phyloP scores from a whole-genome alignment of 1,140 invertebrate species.

The Drosophila hydei region DNA sequence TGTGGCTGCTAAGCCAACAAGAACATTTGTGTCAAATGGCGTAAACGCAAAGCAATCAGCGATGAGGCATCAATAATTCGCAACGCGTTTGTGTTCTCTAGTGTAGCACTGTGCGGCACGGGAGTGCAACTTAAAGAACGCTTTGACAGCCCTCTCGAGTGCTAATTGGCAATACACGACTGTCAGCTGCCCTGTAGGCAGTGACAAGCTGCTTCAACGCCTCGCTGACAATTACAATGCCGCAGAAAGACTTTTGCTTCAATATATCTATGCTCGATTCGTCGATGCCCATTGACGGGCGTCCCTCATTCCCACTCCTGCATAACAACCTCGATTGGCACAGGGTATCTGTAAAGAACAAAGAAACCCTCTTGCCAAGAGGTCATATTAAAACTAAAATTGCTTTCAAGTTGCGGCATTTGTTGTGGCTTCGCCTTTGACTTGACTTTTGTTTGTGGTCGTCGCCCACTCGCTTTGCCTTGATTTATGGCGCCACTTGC shows the following conservation, averaged over 20 bases:
- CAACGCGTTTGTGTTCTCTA: slow-evolving; percentile 55
- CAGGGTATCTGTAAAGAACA: neutral
- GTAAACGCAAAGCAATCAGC: slow-evolving; percentile 77
- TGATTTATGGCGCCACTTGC: slow-evolving; percentile 78
- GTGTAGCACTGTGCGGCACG: neutral
- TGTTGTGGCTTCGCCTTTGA: slow-evolving; percentile 50
- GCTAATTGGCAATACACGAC: neutral
- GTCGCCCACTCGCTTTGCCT: slow-evolving; percentile 24
- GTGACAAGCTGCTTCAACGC: too few species aligned
- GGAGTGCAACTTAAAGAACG: neutral
- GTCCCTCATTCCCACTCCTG: too few species aligned
- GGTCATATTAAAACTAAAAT: slow-evolving; percentile 72
- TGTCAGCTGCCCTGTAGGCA: neutral
- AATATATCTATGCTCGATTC: too few species aligned
- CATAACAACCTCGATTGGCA: too few species aligned
- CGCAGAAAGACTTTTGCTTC: too few species aligned
- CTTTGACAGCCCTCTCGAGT: neutral
- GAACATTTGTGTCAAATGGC: slow-evolving; percentile 72
- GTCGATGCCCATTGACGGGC: too few species aligned
- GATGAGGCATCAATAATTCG: slow-evolving; percentile 79
- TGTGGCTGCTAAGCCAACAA: slow-evolving; percentile 19
- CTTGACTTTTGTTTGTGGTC: slow-evolving; percentile 47
- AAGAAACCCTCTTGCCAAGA: slow-evolving; percentile 23
- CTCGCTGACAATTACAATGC: too few species aligned
- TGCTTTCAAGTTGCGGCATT: slow-evolving; percentile 51